phyloP scores from a whole-genome alignment of 1,140 invertebrate species.

The Ridgeia piscesae region DNA sequence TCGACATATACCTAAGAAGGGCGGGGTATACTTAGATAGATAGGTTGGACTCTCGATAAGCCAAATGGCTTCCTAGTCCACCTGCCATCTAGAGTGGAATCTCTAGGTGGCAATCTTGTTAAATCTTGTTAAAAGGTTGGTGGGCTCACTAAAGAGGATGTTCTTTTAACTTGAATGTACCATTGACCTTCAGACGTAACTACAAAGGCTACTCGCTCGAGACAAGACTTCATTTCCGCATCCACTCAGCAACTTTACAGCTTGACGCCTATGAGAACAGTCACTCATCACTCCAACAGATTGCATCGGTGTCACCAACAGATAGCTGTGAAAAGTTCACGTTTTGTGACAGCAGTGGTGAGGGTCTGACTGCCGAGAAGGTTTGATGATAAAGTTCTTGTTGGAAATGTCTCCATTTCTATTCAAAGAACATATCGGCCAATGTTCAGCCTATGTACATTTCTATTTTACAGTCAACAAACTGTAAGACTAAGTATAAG shows the following conservation, averaged over 20 bases:
- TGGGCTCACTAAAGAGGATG: neutral
- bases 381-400: neutral
- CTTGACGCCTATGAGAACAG: neutral
- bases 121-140: too few species aligned
- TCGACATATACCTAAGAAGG: too few species aligned
- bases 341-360: neutral
- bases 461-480: neutral
- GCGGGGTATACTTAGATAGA: too few species aligned
- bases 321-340: neutral
- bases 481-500: neutral
- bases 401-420: neutral
- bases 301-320: neutral
- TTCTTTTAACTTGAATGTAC: neutral
- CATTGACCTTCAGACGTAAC: conserved; percentile 60
- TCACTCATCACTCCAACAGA: neutral
- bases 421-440: neutral
- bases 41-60: too few species aligned
- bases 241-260: conserved; percentile 70
- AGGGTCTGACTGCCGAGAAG: neutral
- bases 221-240: conserved; percentile 86
- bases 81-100: too few species aligned
- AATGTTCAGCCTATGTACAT: neutral
- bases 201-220: conserved; percentile 88
- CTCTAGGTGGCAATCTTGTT: too few species aligned
- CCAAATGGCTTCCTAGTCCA: too few species aligned